Conservation (phyloP, 2,888 invertebrate species). For the Polyommatus iphigenia region DNA sequence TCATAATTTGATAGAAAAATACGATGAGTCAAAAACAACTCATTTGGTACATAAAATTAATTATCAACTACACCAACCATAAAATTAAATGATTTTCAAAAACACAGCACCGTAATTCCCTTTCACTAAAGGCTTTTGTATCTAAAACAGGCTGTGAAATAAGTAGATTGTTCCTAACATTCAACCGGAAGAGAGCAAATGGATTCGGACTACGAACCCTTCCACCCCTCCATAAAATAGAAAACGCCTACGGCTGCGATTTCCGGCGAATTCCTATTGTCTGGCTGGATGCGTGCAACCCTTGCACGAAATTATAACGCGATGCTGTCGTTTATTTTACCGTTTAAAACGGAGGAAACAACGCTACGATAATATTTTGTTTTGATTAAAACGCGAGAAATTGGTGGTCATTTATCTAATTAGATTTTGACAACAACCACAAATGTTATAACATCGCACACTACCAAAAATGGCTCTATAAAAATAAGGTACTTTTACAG, state of each 20-base stretch:
- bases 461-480: too few species aligned
- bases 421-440: background rate
- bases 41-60: too few species aligned
- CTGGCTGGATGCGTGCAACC: conserved; percentile 68
- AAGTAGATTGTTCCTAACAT: conserved; percentile 69
- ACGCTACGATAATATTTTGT: background rate
- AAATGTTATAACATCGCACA: background rate
- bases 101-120: conserved; percentile 8
- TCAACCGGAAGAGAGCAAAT: conserved; percentile 67
- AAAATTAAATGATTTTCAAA: background rate
- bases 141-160: conserved; percentile 59
- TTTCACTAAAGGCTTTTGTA: conserved; percentile 38
- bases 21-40: too few species aligned
- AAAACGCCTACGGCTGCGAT: conserved; percentile 68
- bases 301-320: conserved; percentile 61
- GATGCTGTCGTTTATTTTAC: conserved; percentile 53
- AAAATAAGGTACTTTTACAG: too few species aligned
- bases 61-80: background rate
- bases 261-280: conserved; percentile 68
- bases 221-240: conserved; percentile 70
- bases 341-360: conserved; percentile 1
- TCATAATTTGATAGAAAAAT: too few species aligned
- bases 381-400: background rate
- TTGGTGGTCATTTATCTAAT: background rate
- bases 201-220: conserved; percentile 71